Conservation (phyloP, 2,797 vertebrate genomes). For the Chiloscyllium punctatum region DNA sequence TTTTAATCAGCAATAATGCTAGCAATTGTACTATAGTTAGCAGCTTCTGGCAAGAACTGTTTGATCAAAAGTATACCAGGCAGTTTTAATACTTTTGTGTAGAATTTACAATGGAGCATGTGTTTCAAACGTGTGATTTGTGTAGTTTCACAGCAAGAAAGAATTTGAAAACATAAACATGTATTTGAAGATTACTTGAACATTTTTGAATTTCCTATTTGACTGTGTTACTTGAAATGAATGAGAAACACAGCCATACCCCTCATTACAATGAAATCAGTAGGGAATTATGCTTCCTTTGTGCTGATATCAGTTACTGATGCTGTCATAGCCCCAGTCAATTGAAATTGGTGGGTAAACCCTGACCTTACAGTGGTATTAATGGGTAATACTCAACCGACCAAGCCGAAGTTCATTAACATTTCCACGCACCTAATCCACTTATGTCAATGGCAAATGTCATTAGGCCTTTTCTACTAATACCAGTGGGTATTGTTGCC, state of each 20-base stretch:
- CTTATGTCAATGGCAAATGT: background rate
- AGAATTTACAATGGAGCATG: slow-evolving; percentile 49
- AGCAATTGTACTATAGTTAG: too few relatives aligned
- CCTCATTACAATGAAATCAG: background rate
- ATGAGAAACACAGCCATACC: background rate
- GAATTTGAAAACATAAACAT: background rate
- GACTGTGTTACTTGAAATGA: background rate
- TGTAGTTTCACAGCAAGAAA: background rate
- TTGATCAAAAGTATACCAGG: background rate
- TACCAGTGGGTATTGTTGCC: background rate
- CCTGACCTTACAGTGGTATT: too few relatives aligned
- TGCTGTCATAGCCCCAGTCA: too few relatives aligned
- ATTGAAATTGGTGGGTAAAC: background rate
- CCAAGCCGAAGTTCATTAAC: background rate
- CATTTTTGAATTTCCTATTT: background rate
- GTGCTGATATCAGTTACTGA: too few relatives aligned
- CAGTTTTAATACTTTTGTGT: slow-evolving; percentile 40
- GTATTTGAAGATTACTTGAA: background rate
- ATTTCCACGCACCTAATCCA: background rate
- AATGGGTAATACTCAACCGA: too few relatives aligned
- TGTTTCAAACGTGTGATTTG: background rate
- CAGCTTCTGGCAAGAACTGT: background rate
- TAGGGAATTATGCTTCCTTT: too few relatives aligned
- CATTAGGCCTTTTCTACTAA: background rate
- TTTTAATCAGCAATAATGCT: background rate